Evolutionary conservation across 2,888 invertebrate genomes (phyloP).

Genomic region (Calliopum simillimum): DNA sequence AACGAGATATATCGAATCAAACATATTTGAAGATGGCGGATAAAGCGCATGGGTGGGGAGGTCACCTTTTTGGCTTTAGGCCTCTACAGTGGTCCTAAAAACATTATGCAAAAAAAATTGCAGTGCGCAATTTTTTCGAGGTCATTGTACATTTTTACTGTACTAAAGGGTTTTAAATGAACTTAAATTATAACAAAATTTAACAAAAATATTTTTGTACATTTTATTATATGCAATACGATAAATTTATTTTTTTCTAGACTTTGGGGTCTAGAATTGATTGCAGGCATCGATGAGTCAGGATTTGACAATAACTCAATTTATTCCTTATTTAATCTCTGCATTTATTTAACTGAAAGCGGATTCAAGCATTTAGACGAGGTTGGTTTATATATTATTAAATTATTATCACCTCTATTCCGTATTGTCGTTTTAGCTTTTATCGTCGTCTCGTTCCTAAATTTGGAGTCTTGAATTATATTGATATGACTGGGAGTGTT

Average conservation of each 20-base stretch:
- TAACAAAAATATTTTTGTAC: neutral
- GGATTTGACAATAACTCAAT: conserved; percentile 85
- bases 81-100: too few species aligned
- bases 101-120: too few species aligned
- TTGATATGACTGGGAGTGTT: too few species aligned
- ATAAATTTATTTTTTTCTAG: conserved; percentile 67
- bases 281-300: conserved; percentile 78
- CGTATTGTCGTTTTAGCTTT: neutral
- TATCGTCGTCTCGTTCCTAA: too few species aligned
- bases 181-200: neutral
- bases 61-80: too few species aligned
- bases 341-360: conserved; percentile 80
- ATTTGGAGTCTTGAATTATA: too few species aligned
- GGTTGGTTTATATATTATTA: conserved; percentile 57
- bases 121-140: too few species aligned
- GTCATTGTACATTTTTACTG: too few species aligned
- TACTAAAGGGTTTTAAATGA: too few species aligned
- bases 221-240: neutral
- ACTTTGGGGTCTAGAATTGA: conserved; percentile 81
- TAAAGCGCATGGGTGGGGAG: too few species aligned
- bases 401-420: conserved; percentile 42
- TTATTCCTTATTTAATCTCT: conserved; percentile 80
- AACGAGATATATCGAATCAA: too few species aligned
- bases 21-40: too few species aligned
- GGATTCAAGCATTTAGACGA: conserved; percentile 79